These are phyloP conservation scores for Cinclus mexicanus DNA, from an alignment of 2,113 vertebrate species.

Conservation along the genomic window DNA sequence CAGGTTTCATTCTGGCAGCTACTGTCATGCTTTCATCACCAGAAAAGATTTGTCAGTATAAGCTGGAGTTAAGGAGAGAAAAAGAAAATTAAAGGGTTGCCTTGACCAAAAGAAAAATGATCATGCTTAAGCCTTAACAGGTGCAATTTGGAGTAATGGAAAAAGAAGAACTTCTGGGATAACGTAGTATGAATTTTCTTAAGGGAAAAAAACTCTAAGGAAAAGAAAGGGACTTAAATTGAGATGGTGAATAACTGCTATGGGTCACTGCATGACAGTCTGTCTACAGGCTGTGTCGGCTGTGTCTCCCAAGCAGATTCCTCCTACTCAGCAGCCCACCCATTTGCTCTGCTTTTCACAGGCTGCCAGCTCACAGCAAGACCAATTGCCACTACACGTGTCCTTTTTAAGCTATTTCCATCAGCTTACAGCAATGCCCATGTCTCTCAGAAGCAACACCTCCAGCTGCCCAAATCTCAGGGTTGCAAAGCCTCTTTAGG, in stretches of 20 bases:
- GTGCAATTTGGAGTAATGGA: neutral
- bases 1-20: neutral
- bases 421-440: neutral
- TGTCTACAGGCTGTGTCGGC: neutral
- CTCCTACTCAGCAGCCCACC: neutral
- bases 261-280: neutral
- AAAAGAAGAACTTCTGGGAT: neutral
- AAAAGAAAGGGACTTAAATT: neutral
- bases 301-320: neutral
- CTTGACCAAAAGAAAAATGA: neutral
- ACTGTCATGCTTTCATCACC: neutral
- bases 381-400: neutral
- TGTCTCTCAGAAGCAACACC: rapidly evolving
- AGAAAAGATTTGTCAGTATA: neutral
- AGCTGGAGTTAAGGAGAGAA: neutral
- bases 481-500: neutral
- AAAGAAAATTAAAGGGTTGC: neutral
- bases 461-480: rapidly evolving
- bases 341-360: neutral
- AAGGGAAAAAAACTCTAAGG: neutral
- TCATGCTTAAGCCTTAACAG: neutral
- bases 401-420: neutral
- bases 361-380: neutral
- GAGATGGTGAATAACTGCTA: neutral
- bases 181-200: neutral